Conservation (phyloP, 2,797 vertebrate species). For the Amniataba percoides region DNA sequence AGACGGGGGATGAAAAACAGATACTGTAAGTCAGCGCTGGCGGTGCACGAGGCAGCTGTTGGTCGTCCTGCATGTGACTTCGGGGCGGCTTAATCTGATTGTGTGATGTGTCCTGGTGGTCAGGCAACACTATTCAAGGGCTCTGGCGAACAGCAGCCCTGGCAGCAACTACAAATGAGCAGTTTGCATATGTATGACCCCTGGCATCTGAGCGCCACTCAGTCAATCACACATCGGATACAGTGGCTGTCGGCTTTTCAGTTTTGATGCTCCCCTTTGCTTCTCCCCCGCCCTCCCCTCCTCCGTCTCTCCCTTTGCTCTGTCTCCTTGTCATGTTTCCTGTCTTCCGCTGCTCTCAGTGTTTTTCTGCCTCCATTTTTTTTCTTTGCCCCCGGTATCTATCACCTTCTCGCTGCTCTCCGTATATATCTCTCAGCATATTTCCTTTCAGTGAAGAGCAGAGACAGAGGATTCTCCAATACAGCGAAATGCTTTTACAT, state of each 20-base stretch:
- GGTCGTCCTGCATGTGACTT: constrained; percentile 76
- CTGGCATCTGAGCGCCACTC: constrained; percentile 76
- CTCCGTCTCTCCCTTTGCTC: constrained; percentile 18
- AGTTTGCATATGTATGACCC: constrained; percentile 83
- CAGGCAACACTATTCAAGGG: constrained; percentile 71
- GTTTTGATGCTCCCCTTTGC: constrained; percentile 18
- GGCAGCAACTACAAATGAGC: constrained; percentile 83
- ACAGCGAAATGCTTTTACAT: constrained; percentile 84
- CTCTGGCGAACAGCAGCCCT: constrained; percentile 69
- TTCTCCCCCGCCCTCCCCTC: constrained; percentile 13
- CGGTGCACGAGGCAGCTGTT: constrained; percentile 73
- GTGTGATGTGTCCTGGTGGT: constrained; percentile 71
- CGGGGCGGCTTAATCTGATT: constrained; percentile 84
- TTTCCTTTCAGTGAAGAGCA: constrained; percentile 52
- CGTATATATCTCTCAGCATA: constrained; percentile 37
- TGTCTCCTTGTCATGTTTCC: constrained; percentile 48
- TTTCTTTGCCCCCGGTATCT: neutral
- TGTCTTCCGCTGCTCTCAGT: constrained; percentile 31
- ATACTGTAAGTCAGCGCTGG: constrained; percentile 65
- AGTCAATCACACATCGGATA: constrained; percentile 81
- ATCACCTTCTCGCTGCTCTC: constrained; percentile 50
- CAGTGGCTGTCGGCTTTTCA: constrained; percentile 45
- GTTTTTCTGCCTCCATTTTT: constrained; percentile 24
- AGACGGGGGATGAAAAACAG: constrained; percentile 63
- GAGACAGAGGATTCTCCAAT: constrained; percentile 69